phyloP scores from a whole-genome alignment of 2,888 invertebrate species.

The Julus scandinavius region DNA sequence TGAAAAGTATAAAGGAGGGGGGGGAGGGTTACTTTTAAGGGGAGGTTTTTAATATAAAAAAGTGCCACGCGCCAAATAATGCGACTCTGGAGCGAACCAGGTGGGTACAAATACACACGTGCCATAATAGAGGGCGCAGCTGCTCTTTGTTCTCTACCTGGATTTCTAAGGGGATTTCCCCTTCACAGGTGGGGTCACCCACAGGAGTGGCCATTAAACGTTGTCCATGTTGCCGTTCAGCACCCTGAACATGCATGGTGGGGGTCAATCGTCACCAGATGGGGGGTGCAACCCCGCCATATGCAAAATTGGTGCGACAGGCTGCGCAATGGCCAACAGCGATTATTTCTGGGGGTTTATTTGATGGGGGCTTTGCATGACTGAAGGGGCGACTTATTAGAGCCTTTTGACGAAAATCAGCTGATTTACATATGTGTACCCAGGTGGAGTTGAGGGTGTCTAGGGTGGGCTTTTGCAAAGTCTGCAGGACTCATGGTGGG shows the following conservation, averaged over 20 bases:
- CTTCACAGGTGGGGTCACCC: constrained; percentile 11
- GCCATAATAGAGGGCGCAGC: constrained; percentile 34
- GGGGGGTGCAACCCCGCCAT: not conserved
- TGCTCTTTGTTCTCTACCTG: constrained; percentile 16
- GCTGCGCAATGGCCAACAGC: not conserved
- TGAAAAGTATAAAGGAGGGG: not conserved
- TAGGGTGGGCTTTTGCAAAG: not conserved
- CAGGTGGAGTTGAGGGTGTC: not conserved
- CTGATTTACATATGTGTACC: constrained; percentile 24
- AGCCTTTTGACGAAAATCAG: not conserved
- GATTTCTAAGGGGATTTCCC: not conserved
- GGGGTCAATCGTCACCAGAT: not conserved
- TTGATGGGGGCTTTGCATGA: not conserved
- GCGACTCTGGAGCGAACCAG: not conserved
- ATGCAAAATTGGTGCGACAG: not conserved
- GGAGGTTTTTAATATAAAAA: constrained; percentile 21
- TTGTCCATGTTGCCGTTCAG: not conserved
- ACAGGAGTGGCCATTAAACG: constrained; percentile 28
- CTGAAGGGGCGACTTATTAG: not conserved
- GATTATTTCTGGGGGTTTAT: not conserved
- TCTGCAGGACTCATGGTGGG: not conserved
- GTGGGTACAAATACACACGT: not conserved
- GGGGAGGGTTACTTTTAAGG: not conserved
- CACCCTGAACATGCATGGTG: not conserved
- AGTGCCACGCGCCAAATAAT: constrained; percentile 37